Base-by-base conservation (phyloP, 2,888 invertebrate species). In the Tineola bisselliella region DNA sequence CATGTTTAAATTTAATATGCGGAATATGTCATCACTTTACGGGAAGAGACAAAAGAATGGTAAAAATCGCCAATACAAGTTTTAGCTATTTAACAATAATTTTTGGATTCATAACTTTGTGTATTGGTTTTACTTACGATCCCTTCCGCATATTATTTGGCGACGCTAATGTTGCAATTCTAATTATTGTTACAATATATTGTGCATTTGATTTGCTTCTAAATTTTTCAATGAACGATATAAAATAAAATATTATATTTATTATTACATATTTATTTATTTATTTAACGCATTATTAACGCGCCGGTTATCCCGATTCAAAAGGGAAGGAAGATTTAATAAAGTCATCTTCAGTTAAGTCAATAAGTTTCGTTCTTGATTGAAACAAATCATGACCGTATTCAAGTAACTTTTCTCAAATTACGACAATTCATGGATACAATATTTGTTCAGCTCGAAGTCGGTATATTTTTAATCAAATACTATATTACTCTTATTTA, bases 21-120 rank as follows among this genome's bases (percentile, higher is more conserved):
- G 63, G 63, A 11, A 12, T 63, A 19, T n/a, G 52, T 33, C 59
- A 62, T 54, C 15, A 62, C n/a, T 61, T 25, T 33, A 18, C 59
- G 1, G 60, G 38, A n/a, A 43, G 38, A 1, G 12, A 44, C 6
- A 31, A 18, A 13, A 62, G 44, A 15, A 6, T 61, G 38, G 15
- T 59, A 43, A 63, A 63, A 19, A 44, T 61, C 8, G 8, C 30
- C 25, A 62, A 63, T 19, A 31, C 59, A 0, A 44, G 59, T 15
- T 8, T 48, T 17, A 62, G 61, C 8, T 33, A n/a, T 15, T 19
- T 57, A 1, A 62, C 62, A 25, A 11, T 62, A 18, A 18, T 56
- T 11, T 31, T 62, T 11, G 62, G 61, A 1, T 19, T 43, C 10
- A 56, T 59, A 13, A 31, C 52, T 13, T 60, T 63, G 1, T 58